Evolutionary conservation across 2,113 vertebrate genomes (phyloP).

Genomic region (Bubo scandiacus): DNA sequence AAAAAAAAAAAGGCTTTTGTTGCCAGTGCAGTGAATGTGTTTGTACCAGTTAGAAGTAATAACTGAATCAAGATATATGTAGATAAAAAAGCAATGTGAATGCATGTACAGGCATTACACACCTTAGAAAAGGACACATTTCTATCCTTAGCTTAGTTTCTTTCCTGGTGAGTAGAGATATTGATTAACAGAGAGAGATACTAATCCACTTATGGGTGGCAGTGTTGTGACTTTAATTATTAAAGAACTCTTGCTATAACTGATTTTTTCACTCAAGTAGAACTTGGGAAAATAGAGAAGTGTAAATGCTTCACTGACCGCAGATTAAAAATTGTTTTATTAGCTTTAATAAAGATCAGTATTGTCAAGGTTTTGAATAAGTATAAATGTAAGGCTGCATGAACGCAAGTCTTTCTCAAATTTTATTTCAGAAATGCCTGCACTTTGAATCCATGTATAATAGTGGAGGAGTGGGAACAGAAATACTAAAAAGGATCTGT

Average conservation of each 20-base stretch:
- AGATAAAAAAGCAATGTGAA: slow-evolving; percentile 37
- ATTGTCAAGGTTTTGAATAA: slow-evolving; percentile 23
- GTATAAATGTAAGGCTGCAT: neutral
- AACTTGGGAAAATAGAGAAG: slow-evolving; percentile 42
- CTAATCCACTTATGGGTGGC: slow-evolving; percentile 12
- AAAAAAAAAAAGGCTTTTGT: slow-evolving; percentile 3
- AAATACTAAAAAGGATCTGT: neutral
- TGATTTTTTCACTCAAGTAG: slow-evolving; percentile 37
- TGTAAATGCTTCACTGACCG: slow-evolving; percentile 35
- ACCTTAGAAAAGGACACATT: slow-evolving; percentile 31
- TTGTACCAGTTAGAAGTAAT: slow-evolving; percentile 56
- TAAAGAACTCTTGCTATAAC: neutral
- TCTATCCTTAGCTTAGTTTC: neutral
- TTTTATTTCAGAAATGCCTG: neutral
- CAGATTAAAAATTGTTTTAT: slow-evolving; percentile 27
- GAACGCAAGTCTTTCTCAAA: neutral
- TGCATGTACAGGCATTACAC: slow-evolving; percentile 34
- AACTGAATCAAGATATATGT: slow-evolving; percentile 52
- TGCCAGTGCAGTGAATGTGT: slow-evolving; percentile 49
- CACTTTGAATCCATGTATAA: neutral
- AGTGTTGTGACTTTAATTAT: neutral
- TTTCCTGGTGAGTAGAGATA: slow-evolving; percentile 5
- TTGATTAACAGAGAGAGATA: slow-evolving; percentile 24
- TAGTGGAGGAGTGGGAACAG: neutral
- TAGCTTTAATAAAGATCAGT: slow-evolving; percentile 33